Evolutionary conservation across 2,888 invertebrate species (phyloP), one percentile per base, ranked within the genome.

Genomic region (Chaetogeoica ovagalla): DNA sequence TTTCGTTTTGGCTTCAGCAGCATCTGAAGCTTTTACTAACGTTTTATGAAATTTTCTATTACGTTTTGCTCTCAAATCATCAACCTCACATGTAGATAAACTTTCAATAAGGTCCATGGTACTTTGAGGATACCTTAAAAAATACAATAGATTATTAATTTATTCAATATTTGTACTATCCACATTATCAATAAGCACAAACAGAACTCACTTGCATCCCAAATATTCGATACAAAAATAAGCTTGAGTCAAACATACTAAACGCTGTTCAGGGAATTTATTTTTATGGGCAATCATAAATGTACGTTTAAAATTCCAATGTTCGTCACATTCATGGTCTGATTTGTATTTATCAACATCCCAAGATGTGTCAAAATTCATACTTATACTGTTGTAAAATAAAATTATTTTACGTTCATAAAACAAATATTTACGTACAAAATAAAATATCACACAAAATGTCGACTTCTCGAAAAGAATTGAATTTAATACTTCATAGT

Each of bases 211-310:
- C 91, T 90, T 90, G 89, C 94, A 94, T 74, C 95, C 95, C 83
- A 95, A 87, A 83, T 94, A 90, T 85, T 95, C 94, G 4, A 96
- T 91, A 85, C 97, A 97, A 0, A 93, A 92, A 85, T 95, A 97
- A n/a, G 95, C 91, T 87, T 94, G 94, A 0, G 97, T 96, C 72
- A 97, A 87, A 82, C 96, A 96, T 0, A 97, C 89, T 3, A 98
- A 87, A 84, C 94, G 91, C 0, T 92, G 91, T 85, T 93, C 92
- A 0, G 92, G 88, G 85, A 94, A 94, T 84, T 90, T 91, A 15
- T 92, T 90, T 84, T 92, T 91, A 85, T 97, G 94, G 1, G 91
- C 89, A 72, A 90, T 84, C 88, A 97, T 91, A 86, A 98, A 97
- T 82, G 89, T 89, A 72, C 90, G 90, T 15, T 95, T 88, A 30